Evolutionary conservation across 2,113 vertebrate genomes (phyloP).

Genomic region (Balaenoptera acutorostrata): DNA sequence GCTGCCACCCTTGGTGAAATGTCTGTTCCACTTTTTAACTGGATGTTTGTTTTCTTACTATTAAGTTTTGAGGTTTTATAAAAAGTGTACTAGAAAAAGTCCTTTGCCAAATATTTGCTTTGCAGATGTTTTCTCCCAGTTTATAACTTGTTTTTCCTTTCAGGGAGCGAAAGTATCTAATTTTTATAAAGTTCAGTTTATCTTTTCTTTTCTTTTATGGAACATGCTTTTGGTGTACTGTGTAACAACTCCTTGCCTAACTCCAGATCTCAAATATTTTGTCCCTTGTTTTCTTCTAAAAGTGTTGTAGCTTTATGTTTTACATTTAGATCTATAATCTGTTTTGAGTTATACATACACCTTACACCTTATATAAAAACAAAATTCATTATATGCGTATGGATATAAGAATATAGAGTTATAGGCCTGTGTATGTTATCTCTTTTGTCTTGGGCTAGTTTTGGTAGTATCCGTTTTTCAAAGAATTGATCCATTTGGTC

Average conservation of each 20-base stretch:
- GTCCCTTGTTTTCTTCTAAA: neutral
- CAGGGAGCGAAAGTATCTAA: neutral
- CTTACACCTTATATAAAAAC: neutral
- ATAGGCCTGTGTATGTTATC: neutral
- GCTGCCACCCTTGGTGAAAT: neutral
- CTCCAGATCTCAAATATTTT: neutral
- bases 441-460: neutral
- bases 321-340: neutral
- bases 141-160: neutral
- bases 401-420: neutral
- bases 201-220: neutral
- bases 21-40: neutral
- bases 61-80: neutral
- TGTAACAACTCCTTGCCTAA: neutral
- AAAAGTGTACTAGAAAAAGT: neutral
- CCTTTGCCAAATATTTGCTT: slow-evolving; percentile 19
- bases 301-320: neutral
- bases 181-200: neutral
- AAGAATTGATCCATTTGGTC: neutral
- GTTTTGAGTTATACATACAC: neutral
- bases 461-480: neutral
- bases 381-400: neutral
- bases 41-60: neutral
- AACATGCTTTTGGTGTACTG: neutral
- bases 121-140: neutral